phyloP scores from a whole-genome alignment of 2,113 vertebrate species.

The Nipponia nippon region DNA sequence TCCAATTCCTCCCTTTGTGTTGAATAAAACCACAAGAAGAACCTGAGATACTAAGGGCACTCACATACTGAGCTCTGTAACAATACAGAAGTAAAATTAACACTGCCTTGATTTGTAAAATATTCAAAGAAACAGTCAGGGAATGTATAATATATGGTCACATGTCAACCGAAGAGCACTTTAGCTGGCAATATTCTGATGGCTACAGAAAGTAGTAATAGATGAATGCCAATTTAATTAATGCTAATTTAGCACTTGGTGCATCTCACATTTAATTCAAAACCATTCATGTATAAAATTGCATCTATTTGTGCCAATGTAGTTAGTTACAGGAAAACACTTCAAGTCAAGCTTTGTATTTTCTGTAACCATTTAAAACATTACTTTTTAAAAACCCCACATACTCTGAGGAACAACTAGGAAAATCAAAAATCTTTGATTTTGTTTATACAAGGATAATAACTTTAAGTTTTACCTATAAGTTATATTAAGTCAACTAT shows the following conservation, averaged over 20 bases:
- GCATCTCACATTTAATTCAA: constrained; percentile 10
- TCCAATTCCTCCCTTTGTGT: not conserved
- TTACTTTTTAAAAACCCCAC: not conserved
- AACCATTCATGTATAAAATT: not conserved
- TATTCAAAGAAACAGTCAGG: not conserved
- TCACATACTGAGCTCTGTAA: not conserved
- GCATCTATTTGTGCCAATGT: not conserved
- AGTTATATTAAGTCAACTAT: not conserved
- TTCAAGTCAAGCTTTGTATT: not conserved
- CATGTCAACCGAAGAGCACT: not conserved
- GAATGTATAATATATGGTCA: not conserved
- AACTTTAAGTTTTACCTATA: not conserved
- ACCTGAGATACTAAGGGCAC: not conserved
- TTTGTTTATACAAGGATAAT: not conserved
- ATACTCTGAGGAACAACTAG: not conserved
- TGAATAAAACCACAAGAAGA: not conserved
- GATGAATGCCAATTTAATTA: constrained; percentile 19
- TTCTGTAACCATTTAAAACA: not conserved
- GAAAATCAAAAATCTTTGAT: not conserved
- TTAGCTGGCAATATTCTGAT: not conserved
- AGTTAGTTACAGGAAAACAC: not conserved
- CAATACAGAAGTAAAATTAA: not conserved
- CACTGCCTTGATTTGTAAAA: not conserved
- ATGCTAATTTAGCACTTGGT: not conserved
- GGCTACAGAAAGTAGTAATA: constrained; percentile 16